Base-by-base conservation (phyloP, 2,888 invertebrate species). In the Callinectes sapidus region DNA sequence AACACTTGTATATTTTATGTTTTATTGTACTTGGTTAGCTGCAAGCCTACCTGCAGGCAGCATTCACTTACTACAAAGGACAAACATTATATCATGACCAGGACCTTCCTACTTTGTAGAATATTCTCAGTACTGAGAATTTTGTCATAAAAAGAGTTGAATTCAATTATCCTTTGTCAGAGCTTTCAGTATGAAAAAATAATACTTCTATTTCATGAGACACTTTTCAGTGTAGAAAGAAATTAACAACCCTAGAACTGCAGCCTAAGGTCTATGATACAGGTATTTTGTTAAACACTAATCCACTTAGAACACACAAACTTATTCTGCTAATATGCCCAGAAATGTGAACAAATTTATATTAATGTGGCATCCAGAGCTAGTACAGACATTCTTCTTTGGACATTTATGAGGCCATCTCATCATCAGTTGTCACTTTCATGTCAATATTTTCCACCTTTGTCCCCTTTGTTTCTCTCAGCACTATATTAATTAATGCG, bases 11-110 rank as follows among this genome's bases (percentile, higher is more conserved):
- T 42, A 61, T 90, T 93, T 55, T 42, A 89, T 54, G 87, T 81
- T 93, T 93, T 93, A 93, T 93, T 93, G 92, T 93, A 93, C 92
- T 93, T 92, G 87, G 87, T 66, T 66, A 81, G 61, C 91, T 85
- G 88, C 92, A 71, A 89, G 91, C 92, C 91, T 88, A 85, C 54
- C 54, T 85, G 89, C 91, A 66, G 42, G 91, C 92, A 93, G 89
- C 66, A 87, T 61, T 89, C 87, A 90, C 86, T 77, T 66, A 87
- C 85, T 93, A 93, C 92, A 93, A 91, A 93, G 92, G 92, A 93
- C 92, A 93, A 85, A 93, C 92, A 93, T 86, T 81, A 92, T 55
- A 86, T 81, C 85, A 48, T 71, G 48, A 91, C 87, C 77, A 88
- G 14, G 91, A 71, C 71, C 77, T 91, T 77, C 32, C 71, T 28